Conservation (phyloP, 2,888 invertebrate genomes). For the Caenorhabditis sp. region DNA sequence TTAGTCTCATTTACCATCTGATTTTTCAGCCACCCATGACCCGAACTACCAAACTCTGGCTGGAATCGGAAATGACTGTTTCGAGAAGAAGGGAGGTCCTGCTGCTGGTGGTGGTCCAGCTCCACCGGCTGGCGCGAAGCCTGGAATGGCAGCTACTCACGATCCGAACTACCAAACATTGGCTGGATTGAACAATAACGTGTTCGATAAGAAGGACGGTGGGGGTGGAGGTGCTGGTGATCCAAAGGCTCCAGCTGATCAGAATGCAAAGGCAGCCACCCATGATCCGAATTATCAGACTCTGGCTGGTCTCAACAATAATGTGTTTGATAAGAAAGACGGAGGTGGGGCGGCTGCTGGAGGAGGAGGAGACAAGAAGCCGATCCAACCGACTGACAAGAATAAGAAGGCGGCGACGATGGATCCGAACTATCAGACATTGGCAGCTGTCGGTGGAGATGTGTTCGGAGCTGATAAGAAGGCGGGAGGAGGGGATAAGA, state of each 20-base stretch:
- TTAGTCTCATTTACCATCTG: too few species aligned
- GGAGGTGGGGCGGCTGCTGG: slow-evolving; percentile 31
- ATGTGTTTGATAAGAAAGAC: slow-evolving; percentile 51
- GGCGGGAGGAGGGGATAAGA: slow-evolving; percentile 1
- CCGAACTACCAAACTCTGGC: slow-evolving; percentile 56
- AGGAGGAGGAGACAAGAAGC: not conserved
- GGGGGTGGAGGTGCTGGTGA: slow-evolving; percentile 6
- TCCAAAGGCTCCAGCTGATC: slow-evolving; percentile 28
- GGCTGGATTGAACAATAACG: slow-evolving; percentile 47
- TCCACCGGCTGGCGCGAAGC: not conserved
- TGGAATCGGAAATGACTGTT: slow-evolving; percentile 19
- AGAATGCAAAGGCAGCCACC: slow-evolving; percentile 52
- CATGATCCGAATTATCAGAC: slow-evolving; percentile 62
- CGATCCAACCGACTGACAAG: not conserved
- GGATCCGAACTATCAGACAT: slow-evolving; percentile 60
- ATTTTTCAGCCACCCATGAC: slow-evolving; percentile 37
- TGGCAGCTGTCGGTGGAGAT: slow-evolving; percentile 29
- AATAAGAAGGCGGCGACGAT: slow-evolving; percentile 19
- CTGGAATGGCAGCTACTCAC: slow-evolving; percentile 42
- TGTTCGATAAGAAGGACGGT: slow-evolving; percentile 43
- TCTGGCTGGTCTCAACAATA: slow-evolving; percentile 40
- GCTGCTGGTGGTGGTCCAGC: not conserved
- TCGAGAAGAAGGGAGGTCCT: slow-evolving; percentile 24
- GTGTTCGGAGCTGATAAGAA: slow-evolving; percentile 41
- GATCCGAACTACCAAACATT: slow-evolving; percentile 61